A percentile compares a stretch with the other conserved stretches of the same genome.
Evolutionary conservation across 2,888 invertebrate species (phyloP).

Genomic region (Eristalinus sepulchralis): DNA sequence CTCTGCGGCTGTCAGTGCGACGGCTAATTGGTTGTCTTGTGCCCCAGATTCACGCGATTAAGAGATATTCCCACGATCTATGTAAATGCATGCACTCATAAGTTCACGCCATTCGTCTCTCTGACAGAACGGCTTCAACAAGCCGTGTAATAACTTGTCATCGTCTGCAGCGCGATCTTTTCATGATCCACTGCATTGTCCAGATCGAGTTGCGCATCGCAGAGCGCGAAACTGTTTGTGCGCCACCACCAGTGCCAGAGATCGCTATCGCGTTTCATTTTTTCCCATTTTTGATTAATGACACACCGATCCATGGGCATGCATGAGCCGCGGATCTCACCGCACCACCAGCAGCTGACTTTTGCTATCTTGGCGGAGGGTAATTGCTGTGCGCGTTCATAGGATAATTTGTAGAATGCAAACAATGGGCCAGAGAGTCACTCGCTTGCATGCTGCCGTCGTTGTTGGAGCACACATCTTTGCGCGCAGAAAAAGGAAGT

Average conservation of each 20-base stretch:
- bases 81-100: constrained; percentile 27
- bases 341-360: background rate
- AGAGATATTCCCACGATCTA: constrained; percentile 55
- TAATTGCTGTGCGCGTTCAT: constrained; percentile 59
- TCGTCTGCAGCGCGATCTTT: constrained; percentile 4
- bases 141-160: constrained; percentile 63
- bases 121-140: constrained; percentile 57
- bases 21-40: constrained; percentile 27
- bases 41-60: constrained; percentile 4
- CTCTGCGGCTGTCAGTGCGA: background rate
- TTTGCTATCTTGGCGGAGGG: constrained; percentile 28
- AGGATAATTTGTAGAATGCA: constrained; percentile 69
- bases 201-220: constrained; percentile 37
- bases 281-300: constrained; percentile 60
- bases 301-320: constrained; percentile 42
- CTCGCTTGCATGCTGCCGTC: constrained; percentile 41
- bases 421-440: constrained; percentile 66
- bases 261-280: constrained; percentile 51
- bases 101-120: constrained; percentile 45
- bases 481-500: constrained; percentile 56
- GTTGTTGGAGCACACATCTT: constrained; percentile 14
- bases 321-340: constrained; percentile 20
- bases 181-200: background rate
- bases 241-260: constrained; percentile 27
- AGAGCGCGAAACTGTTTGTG: constrained; percentile 42